Evolutionary conservation across 2,797 vertebrate genomes (phyloP), one percentile per base, ranked within the genome.

Genomic region (Danio kyathit): DNA sequence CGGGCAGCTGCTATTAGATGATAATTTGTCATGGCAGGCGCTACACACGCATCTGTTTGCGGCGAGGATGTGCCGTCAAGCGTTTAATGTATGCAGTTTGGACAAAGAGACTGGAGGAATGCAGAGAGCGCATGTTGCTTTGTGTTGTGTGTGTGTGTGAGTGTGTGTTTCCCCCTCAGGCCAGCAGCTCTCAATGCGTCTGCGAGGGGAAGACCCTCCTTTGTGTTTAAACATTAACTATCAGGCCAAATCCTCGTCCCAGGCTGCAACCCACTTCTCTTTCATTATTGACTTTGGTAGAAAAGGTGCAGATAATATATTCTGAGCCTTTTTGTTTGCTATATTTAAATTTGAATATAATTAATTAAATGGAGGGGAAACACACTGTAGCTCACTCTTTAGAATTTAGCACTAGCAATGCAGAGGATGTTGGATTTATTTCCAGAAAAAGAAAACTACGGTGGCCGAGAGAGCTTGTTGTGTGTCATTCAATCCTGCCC

Each of bases 71-170:
- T 67, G 64, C 72, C 2, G 73, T 82, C 67, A 76, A 66, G 66
- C 79, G 80, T 74, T 74, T 74, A 78, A 83, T 83, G 51, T 69
- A 64, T 70, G 57, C 71, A 17, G 66, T 38, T 75, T 80, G 79
- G 83, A 85, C 85, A 85, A 83, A 83, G 82, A 63, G 72, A 86
- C 80, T 81, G 46, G 43, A 86, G 83, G 86, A 87, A 87, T 87
- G 82, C 80, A 81, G 66, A 79, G 69, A 82, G 49, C 43, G 84
- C 71, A 43, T 84, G 75, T 79, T 83, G 81, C 80, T 73, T 52
- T 74, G 71, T 73, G 41, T 57, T 29, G 59, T 61, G 59, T 2
- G 29, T 63, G 29, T 49, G 60, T 43, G 63, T 51, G 65, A 16
- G 19, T 16, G 13, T 48, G 75, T 14, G 40, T 21, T 52, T 59